Percentiles rank a stretch among this genome's conserved stretches.
phyloP scores from a whole-genome alignment of 1,140 invertebrate genomes.

The Halictus rubicundus region DNA sequence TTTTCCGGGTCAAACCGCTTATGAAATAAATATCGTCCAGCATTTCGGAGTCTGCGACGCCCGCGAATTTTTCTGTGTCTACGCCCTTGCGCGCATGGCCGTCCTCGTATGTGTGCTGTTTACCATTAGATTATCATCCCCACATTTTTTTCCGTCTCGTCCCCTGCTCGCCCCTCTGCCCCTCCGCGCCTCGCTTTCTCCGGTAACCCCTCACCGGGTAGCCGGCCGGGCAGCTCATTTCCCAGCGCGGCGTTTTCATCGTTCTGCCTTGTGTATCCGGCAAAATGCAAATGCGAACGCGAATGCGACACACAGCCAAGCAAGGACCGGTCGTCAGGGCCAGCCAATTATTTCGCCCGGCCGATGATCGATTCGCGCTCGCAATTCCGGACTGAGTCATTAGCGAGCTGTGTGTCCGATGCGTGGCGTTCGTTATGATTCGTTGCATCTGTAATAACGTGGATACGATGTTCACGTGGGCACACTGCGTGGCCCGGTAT shows the following conservation, averaged over 20 bases:
- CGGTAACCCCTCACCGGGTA: background rate
- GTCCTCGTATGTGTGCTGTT: slow-evolving; percentile 50
- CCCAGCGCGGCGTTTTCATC: slow-evolving; percentile 8
- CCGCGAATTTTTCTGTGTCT: background rate
- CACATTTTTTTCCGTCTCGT: slow-evolving; percentile 54
- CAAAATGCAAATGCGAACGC: slow-evolving; percentile 28
- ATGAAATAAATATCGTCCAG: too few relatives aligned
- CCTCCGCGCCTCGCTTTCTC: background rate
- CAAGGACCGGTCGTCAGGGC: background rate
- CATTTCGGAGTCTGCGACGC: background rate
- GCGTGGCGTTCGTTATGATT: slow-evolving; percentile 40
- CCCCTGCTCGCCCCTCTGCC: slow-evolving; percentile 26
- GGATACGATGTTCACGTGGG: slow-evolving; percentile 12
- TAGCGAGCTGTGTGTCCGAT: slow-evolving; percentile 18
- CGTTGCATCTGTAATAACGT: slow-evolving; percentile 4
- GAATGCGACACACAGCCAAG: background rate
- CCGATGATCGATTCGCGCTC: slow-evolving; percentile 44
- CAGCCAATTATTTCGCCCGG: slow-evolving; percentile 43
- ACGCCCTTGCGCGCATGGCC: slow-evolving; percentile 11
- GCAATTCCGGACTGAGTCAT: slow-evolving; percentile 39
- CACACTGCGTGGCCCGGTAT: background rate
- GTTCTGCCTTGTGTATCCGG: slow-evolving; percentile 24
- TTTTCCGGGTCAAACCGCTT: too few relatives aligned
- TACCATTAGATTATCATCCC: slow-evolving; percentile 64
- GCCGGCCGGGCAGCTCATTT: slow-evolving; percentile 15